Conservation (phyloP, 2,797 vertebrate species). For the Saxicola maurus region DNA sequence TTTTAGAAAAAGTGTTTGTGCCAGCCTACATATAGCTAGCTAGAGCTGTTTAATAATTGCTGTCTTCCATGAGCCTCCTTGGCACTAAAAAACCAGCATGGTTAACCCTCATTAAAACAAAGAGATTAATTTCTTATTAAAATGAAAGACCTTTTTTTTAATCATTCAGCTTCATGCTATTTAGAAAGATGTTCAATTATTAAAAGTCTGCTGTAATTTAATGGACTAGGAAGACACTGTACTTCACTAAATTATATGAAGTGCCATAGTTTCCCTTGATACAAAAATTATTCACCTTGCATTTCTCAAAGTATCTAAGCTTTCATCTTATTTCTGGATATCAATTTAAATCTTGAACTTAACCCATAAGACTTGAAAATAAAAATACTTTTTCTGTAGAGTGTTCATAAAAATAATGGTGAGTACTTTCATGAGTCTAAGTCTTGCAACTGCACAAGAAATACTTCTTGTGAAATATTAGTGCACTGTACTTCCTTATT, state of each 20-base stretch:
- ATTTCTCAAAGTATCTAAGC: neutral
- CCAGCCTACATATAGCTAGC: neutral
- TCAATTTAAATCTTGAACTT: neutral
- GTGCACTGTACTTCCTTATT: neutral
- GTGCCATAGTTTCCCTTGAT: neutral
- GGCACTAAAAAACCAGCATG: neutral
- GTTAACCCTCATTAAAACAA: constrained; percentile 30
- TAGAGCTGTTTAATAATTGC: constrained; percentile 4
- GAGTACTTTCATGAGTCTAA: neutral
- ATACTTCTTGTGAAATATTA: neutral
- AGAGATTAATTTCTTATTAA: constrained; percentile 39
- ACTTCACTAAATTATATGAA: neutral
- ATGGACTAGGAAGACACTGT: neutral
- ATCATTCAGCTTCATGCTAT: constrained; percentile 30
- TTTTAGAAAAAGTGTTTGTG: neutral
- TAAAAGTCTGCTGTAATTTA: constrained; percentile 21
- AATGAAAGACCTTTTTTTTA: constrained; percentile 5
- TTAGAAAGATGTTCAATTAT: constrained; percentile 41
- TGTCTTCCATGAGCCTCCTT: neutral
- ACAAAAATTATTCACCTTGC: neutral
- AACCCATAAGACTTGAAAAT: neutral
- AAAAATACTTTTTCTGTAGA: neutral
- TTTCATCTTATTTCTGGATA: neutral
- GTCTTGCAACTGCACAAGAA: neutral
- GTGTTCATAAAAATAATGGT: neutral